Conservation (phyloP, 2,113 vertebrate species). For the Eira barbara region DNA sequence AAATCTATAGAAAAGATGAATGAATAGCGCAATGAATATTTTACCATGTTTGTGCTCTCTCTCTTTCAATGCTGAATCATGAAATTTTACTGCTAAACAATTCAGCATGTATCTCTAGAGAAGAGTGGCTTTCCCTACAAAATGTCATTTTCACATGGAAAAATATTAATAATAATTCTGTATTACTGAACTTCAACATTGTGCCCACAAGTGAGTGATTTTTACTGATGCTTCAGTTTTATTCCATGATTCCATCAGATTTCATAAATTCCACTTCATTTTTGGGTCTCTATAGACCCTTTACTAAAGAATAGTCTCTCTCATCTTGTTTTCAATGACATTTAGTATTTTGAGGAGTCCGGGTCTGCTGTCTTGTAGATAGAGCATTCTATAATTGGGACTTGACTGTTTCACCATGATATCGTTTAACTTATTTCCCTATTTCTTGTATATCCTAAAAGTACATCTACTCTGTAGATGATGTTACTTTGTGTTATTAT, state of each 20-base stretch:
- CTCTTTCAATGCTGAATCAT: background rate
- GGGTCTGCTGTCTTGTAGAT: background rate
- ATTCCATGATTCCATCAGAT: background rate
- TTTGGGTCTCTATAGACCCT: background rate
- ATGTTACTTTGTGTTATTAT: background rate
- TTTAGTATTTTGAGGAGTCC: background rate
- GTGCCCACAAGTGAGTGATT: background rate
- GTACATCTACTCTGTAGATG: background rate
- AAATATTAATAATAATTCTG: background rate
- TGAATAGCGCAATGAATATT: background rate
- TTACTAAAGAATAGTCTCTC: background rate
- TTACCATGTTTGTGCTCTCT: background rate
- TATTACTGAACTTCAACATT: background rate
- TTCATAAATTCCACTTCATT: background rate
- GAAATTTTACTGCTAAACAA: background rate
- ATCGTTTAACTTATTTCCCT: background rate
- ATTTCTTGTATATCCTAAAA: background rate
- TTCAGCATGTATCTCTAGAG: background rate
- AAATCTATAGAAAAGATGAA: background rate
- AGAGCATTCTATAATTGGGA: background rate
- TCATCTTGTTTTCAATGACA: background rate
- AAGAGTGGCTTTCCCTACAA: background rate
- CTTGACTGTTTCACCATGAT: background rate
- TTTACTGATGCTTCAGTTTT: background rate
- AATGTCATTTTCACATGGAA: background rate